Conservation (phyloP, 2,113 vertebrate species). For the Sinocyclocheilus maitianheensis region DNA sequence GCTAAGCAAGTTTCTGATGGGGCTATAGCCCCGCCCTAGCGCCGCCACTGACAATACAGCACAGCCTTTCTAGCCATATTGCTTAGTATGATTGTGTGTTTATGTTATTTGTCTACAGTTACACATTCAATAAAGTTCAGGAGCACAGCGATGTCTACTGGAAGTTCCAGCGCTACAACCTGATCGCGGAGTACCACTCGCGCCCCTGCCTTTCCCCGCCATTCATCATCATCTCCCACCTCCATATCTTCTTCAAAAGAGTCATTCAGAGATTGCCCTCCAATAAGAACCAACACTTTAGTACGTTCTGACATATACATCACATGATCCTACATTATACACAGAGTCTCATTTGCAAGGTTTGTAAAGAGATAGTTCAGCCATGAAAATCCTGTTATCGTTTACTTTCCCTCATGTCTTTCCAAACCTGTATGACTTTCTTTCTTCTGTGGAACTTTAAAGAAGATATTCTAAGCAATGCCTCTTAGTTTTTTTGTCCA, state of each 20-base stretch:
- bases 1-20: no score
- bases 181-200: conserved; percentile 86
- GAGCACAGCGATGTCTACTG: conserved; percentile 85
- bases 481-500: no score
- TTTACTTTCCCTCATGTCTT: background rate
- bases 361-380: background rate
- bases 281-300: conserved; percentile 64
- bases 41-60: background rate
- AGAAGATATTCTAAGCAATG: no score
- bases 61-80: background rate
- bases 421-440: background rate
- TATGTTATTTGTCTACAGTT: conserved; percentile 65
- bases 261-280: conserved; percentile 61
- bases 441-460: background rate
- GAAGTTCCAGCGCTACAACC: conserved; percentile 88
- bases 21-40: no score
- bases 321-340: background rate
- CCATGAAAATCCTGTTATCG: background rate
- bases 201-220: conserved; percentile 83
- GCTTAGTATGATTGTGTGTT: conserved; percentile 1
- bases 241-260: conserved; percentile 76
- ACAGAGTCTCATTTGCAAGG: background rate
- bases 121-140: conserved; percentile 87
- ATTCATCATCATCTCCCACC: conserved; percentile 84
- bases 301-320: conserved; percentile 59